A percentile compares a stretch with the other conserved stretches of the same genome.
Evolutionary conservation across 2,888 invertebrate genomes (phyloP).

Genomic region (Himalopsyche kuldschensis): DNA sequence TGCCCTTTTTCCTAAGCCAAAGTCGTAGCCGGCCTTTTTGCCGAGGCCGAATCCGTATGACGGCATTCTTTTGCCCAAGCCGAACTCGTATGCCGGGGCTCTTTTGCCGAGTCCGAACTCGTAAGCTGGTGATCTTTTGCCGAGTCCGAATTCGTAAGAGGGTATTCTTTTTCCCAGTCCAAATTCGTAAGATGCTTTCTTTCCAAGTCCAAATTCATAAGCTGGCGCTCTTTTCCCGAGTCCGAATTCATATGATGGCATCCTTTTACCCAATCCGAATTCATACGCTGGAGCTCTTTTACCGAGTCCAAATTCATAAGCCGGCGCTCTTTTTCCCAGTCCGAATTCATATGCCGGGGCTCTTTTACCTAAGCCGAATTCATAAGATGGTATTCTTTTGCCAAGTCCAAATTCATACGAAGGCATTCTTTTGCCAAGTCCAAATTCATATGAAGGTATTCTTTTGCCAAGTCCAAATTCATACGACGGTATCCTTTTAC

Average conservation of each 20-base stretch:
- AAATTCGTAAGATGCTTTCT: conserved; percentile 25
- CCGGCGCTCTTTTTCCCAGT: conserved; percentile 51
- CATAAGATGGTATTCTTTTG: conserved; percentile 27
- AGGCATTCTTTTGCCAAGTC: conserved; percentile 23
- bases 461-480: conserved; percentile 35
- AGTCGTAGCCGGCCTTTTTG: conserved; percentile 40
- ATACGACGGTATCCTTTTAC: conserved; percentile 24
- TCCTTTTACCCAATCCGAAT: conserved; percentile 11
- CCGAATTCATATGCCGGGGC: conserved; percentile 46
- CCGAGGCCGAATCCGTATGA: conserved; percentile 6
- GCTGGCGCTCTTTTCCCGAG: conserved; percentile 22
- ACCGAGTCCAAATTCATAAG: conserved; percentile 49
- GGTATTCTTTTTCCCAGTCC: conserved; percentile 25
- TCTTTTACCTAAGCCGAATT: conserved; percentile 52
- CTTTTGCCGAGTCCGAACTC: conserved; percentile 35
- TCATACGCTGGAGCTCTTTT: conserved; percentile 49
- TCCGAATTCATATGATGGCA: conserved; percentile 41
- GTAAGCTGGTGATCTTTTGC: conserved; percentile 27
- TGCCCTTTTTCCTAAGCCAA: conserved; percentile 30
- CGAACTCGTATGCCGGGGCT: conserved; percentile 31
- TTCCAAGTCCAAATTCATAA: conserved; percentile 28
- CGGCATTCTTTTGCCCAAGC: conserved; percentile 28
- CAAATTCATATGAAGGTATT: conserved; percentile 21
- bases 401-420: conserved; percentile 27
- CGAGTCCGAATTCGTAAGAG: conserved; percentile 33